Evolutionary conservation across 2,113 vertebrate species (phyloP).

Genomic region (Neomonachus schauinslandi): DNA sequence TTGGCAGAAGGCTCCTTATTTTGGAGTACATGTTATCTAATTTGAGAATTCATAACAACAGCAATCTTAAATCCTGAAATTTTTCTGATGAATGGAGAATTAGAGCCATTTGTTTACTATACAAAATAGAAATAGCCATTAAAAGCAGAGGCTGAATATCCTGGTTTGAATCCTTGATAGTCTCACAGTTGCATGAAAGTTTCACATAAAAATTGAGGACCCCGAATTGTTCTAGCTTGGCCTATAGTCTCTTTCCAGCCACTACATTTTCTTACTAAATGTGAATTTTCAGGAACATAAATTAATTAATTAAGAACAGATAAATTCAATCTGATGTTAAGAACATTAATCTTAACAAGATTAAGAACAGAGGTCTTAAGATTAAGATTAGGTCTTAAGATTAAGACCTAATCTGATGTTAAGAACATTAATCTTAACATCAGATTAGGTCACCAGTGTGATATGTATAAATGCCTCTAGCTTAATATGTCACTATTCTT

Average conservation of each 20-base stretch:
- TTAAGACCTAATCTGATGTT: too few relatives aligned
- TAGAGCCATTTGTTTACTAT: not conserved
- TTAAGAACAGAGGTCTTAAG: too few relatives aligned
- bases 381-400: too few relatives aligned
- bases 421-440: not conserved
- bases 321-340: too few relatives aligned
- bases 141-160: not conserved
- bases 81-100: not conserved
- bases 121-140: not conserved
- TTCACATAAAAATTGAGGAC: not conserved
- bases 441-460: not conserved
- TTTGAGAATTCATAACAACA: not conserved
- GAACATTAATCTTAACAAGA: not conserved
- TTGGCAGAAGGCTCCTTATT: not conserved
- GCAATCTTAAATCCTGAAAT: not conserved
- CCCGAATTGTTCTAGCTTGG: not conserved
- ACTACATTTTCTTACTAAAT: not conserved
- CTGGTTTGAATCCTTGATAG: not conserved
- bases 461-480: not conserved
- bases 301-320: not conserved
- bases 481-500: not conserved
- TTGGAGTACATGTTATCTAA: not conserved
- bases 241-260: not conserved
- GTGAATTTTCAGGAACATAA: constrained; percentile 5
- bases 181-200: not conserved